phyloP scores from a whole-genome alignment of 2,113 vertebrate genomes.

The Clarias magur region DNA sequence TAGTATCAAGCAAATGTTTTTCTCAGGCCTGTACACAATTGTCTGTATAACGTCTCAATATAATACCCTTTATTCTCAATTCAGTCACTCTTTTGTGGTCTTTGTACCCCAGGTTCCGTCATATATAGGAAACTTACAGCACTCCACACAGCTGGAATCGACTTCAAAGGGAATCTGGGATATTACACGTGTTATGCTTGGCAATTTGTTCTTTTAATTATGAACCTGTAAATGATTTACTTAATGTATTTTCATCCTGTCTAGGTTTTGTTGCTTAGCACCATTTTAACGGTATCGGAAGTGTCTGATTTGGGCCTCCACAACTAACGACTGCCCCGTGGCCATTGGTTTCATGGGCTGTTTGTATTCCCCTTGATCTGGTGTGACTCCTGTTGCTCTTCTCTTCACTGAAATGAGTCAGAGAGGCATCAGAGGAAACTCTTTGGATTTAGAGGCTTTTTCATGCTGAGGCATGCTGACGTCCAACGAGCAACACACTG shows the following conservation, averaged over 20 bases:
- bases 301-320: slow-evolving; percentile 6
- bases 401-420: slow-evolving; percentile 49
- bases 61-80: neutral
- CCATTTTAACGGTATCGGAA: neutral
- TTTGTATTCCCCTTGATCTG: slow-evolving; percentile 59
- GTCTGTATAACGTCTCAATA: neutral
- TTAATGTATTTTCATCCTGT: slow-evolving; percentile 8
- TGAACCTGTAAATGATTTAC: slow-evolving; percentile 9
- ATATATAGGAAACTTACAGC: slow-evolving; percentile 2
- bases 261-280: neutral
- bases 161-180: slow-evolving; percentile 10
- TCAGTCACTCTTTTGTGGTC: neutral
- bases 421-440: slow-evolving; percentile 57
- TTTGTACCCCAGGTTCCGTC: neutral
- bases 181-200: neutral
- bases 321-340: slow-evolving; percentile 20
- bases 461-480: slow-evolving; percentile 52
- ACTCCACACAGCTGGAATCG: neutral
- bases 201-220: neutral
- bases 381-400: slow-evolving; percentile 29
- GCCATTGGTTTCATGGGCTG: slow-evolving; percentile 15
- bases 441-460: slow-evolving; percentile 56
- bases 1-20: neutral
- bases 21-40: neutral
- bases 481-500: slow-evolving; percentile 42